A percentile compares a stretch with the other conserved stretches of the same genome.
These are phyloP conservation scores for Cyanoderma ruficeps DNA, from an alignment of 2,113 vertebrate species.

Conservation along the genomic window DNA sequence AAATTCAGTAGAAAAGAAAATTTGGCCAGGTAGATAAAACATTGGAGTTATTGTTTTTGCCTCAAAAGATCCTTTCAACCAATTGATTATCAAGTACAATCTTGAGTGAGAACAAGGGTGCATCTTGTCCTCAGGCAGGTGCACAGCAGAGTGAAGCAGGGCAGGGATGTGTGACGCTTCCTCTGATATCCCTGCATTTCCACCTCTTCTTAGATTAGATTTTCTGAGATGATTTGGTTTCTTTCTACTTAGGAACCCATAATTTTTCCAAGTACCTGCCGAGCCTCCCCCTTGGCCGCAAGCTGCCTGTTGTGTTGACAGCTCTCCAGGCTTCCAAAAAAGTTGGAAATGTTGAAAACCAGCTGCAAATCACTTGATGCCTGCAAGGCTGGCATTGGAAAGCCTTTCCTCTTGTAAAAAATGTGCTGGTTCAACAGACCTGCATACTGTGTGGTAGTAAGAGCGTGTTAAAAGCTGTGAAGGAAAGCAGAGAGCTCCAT, in stretches of 20 bases:
- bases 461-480: background rate
- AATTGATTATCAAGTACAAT: background rate
- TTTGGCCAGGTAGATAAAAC: background rate
- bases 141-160: background rate
- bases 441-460: fast-evolving
- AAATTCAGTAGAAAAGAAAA: background rate
- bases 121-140: background rate
- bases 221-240: background rate
- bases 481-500: background rate
- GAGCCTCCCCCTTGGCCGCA: background rate
- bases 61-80: background rate
- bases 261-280: background rate
- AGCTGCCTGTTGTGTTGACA: background rate
- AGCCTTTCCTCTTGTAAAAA: background rate
- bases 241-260: background rate
- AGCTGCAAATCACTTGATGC: background rate
- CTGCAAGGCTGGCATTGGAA: background rate
- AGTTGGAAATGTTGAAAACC: background rate
- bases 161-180: background rate
- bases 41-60: background rate
- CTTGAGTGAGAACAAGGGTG: background rate
- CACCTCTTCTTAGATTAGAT: background rate
- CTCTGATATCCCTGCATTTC: background rate
- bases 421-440: background rate
- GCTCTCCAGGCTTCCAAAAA: background rate